phyloP scores from a whole-genome alignment of 2,888 invertebrate genomes.

The Trachelus tabidus region DNA sequence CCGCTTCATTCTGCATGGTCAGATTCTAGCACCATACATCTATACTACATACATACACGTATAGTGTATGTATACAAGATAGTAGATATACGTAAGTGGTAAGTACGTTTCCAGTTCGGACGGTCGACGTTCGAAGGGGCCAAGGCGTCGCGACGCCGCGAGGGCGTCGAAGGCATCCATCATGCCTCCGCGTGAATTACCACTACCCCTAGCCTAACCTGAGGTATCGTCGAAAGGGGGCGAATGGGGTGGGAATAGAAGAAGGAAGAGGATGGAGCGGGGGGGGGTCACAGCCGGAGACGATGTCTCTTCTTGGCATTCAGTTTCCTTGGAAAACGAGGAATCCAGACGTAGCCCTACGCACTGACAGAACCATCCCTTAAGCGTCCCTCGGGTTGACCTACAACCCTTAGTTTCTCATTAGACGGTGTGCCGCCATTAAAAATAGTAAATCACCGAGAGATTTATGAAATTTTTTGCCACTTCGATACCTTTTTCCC shows the following conservation, averaged over 20 bases:
- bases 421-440: too few relatives aligned
- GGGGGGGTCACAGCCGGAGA: background rate
- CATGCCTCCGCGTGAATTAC: conserved; percentile 61
- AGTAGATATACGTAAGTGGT: background rate
- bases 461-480: too few relatives aligned
- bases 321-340: conserved; percentile 10
- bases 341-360: background rate
- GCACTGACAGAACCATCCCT: too few relatives aligned
- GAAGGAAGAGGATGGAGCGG: conserved; percentile 5
- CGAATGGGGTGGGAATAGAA: conserved; percentile 28
- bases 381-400: too few relatives aligned
- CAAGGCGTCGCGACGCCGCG: conserved; percentile 61
- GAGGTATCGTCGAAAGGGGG: conserved; percentile 32
- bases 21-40: background rate
- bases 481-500: too few relatives aligned
- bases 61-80: background rate
- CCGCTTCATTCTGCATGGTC: background rate
- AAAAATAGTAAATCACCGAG: too few relatives aligned
- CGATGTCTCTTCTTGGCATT: background rate
- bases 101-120: background rate
- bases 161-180: conserved; percentile 60
- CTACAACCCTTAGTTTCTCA: too few relatives aligned
- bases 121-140: conserved; percentile 21
- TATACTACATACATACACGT: background rate
- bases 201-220: conserved; percentile 42